Percentiles rank a stretch among this genome's conserved stretches.
Conservation (phyloP, 2,797 vertebrate genomes). For the Ibycter americanus region DNA sequence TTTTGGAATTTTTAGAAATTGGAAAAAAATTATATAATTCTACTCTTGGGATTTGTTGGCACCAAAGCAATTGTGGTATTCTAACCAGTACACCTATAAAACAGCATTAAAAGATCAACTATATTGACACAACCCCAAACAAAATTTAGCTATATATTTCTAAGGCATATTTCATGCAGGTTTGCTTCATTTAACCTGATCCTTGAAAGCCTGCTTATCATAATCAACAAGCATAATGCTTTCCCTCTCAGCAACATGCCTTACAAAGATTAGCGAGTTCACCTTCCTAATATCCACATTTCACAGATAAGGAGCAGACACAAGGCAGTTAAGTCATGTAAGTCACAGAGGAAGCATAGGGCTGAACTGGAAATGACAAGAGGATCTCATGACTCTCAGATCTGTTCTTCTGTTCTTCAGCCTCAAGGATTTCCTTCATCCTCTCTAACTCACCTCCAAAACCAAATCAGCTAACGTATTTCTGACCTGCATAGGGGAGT, state of each 20-base stretch:
- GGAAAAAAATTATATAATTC: neutral
- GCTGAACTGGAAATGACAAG: neutral
- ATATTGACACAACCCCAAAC: neutral
- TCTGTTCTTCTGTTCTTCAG: neutral
- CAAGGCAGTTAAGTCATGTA: neutral
- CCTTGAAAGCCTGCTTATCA: neutral
- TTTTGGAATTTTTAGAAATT: neutral
- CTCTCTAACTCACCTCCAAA: neutral
- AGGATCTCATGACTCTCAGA: neutral
- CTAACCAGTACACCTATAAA: neutral
- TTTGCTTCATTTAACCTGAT: slow-evolving; percentile 19
- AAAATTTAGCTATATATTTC: neutral
- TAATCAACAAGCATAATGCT: neutral
- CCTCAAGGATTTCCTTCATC: neutral
- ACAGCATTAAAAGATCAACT: neutral
- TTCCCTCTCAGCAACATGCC: slow-evolving; percentile 22
- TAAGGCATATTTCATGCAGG: neutral
- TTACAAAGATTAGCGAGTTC: neutral
- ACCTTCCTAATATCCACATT: neutral
- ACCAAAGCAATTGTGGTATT: neutral
- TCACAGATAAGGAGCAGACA: neutral
- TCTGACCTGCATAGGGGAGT: rapidly evolving
- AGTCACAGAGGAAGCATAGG: neutral
- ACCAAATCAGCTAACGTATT: neutral
- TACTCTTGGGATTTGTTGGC: neutral